Base-by-base conservation (phyloP, 2,888 invertebrate species). In the Drosophila hawaiiensis region DNA sequence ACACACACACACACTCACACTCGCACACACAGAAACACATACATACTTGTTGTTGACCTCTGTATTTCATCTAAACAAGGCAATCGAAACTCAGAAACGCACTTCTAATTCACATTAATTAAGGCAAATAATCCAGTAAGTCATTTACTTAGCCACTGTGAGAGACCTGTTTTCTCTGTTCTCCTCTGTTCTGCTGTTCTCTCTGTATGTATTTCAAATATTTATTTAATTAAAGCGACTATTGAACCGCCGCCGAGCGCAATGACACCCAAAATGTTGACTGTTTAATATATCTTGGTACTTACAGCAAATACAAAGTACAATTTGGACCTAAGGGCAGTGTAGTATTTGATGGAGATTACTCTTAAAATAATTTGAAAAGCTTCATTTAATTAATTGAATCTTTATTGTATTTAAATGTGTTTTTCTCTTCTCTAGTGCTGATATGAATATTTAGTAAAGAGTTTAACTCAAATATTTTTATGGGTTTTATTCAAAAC, bases 91-190 rank as follows among this genome's bases (percentile, higher is more conserved):
- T 65, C 31, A 35, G 19, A 19, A 39, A 35, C 71, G 60, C 58
- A 65, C 53, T 53, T 39, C 54, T 52, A 65, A 76, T 68, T 76
- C 55, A 68, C 84, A 84, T 82, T 56, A 76, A 78, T 76, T 49
- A 73, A 71, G 56, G 64, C 82, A 89, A 78, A 74, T 86, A 67
- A 64, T 54, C 67, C 50, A 65, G 72, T 61, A 68, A 77, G 47
- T 73, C 66, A 82, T 61, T 63, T 22, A 72, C 50, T 76, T 67
- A 53, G 39, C 28, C 33, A 31, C 43, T 43, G 47, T 9, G 12
- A 31, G 31, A 10, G 47, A 53, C 35, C 72, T 53, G 65, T 52
- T 47, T 25, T 25, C 47, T 16, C 47, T 47, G 25, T 16, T 22
- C n/a, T 37, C 29, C 29, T 29, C 29, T 29, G 29, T 29, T 29